phyloP scores from a whole-genome alignment of 2,797 vertebrate genomes.

The Anniella stebbinsi region DNA sequence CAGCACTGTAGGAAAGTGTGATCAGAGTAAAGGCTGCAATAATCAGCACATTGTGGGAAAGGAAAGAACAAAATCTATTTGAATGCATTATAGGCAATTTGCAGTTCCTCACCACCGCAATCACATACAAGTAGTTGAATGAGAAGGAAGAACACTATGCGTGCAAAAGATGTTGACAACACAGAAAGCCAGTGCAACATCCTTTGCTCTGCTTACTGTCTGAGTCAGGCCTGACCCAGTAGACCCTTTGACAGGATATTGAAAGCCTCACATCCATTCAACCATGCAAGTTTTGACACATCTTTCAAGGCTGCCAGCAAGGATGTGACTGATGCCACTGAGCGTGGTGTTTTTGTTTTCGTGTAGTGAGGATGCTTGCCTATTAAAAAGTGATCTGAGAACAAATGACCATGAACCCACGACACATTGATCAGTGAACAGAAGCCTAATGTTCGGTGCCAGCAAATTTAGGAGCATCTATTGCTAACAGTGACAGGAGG shows the following conservation, averaged over 20 bases:
- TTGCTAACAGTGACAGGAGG: constrained; percentile 6
- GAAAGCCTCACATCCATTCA: constrained; percentile 16
- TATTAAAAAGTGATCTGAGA: constrained; percentile 25
- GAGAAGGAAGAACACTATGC: background rate
- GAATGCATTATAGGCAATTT: constrained; percentile 23
- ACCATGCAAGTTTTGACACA: constrained; percentile 12
- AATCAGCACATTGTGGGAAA: constrained; percentile 14
- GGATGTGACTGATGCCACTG: background rate
- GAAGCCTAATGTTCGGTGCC: background rate
- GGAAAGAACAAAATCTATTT: background rate
- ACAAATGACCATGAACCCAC: background rate
- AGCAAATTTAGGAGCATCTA: background rate
- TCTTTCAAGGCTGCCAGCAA: constrained; percentile 24
- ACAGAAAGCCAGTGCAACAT: background rate
- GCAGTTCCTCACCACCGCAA: background rate
- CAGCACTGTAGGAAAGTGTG: constrained; percentile 5
- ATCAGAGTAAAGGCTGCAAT: constrained; percentile 11
- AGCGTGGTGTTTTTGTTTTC: background rate
- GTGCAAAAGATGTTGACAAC: constrained; percentile 7
- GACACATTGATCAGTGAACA: background rate
- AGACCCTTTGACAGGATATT: background rate
- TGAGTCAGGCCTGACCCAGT: background rate
- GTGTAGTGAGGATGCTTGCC: background rate
- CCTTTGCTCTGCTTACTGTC: background rate
- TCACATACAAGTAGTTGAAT: background rate